Evolutionary conservation across 2,797 vertebrate genomes (phyloP).

Genomic region (Pseudocheirus occidentalis): DNA sequence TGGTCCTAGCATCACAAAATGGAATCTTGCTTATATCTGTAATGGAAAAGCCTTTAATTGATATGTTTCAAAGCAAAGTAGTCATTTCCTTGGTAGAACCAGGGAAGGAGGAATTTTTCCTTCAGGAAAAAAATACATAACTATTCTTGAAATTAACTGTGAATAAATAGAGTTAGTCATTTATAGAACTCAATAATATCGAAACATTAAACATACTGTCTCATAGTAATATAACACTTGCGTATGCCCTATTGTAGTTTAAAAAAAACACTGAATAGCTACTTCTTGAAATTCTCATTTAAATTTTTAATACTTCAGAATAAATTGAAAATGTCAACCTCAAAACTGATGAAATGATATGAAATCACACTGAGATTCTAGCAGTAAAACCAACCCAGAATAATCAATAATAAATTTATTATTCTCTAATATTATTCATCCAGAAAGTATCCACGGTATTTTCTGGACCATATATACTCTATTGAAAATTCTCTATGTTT

Average conservation of each 20-base stretch:
- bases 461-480: neutral
- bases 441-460: neutral
- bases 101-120: neutral
- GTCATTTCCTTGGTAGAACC: neutral
- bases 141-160: neutral
- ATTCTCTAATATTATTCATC: conserved; percentile 9
- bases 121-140: neutral
- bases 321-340: conserved; percentile 57
- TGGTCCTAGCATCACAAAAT: neutral
- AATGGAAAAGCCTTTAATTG: neutral
- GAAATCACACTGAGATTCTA: conserved; percentile 48
- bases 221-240: neutral
- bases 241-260: neutral
- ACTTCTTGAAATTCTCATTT: conserved; percentile 42
- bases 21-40: neutral
- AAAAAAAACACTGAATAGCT: neutral
- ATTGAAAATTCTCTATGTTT: neutral
- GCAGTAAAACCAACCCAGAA: conserved; percentile 18
- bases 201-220: neutral
- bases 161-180: neutral
- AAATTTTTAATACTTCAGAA: conserved; percentile 50
- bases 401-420: conserved; percentile 42
- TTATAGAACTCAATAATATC: neutral
- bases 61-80: neutral
- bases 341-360: conserved; percentile 47